Evolutionary conservation across 2,113 vertebrate genomes (phyloP), one percentile per base, ranked within the genome.

Genomic region (Melospiza georgiana): DNA sequence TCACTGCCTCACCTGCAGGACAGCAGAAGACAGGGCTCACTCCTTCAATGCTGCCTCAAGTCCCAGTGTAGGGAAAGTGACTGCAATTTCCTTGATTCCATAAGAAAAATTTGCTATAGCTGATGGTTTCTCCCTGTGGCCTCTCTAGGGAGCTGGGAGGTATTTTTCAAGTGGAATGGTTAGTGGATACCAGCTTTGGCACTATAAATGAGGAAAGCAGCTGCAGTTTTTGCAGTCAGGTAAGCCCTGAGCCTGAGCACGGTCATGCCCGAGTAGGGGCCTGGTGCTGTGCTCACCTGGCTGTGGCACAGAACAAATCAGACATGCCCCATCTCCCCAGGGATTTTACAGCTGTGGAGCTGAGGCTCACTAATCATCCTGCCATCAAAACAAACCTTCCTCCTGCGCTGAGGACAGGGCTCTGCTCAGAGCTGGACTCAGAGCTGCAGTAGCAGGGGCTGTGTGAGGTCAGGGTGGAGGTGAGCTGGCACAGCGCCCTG

Each of bases 301-400:
- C 87, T 76, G 78, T 65, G 71, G 33, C 16, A 11, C 74, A 72
- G 81, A 7, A 51, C 59, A 71, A 85, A 76, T 65, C 11, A 59
- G 14, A 28, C 78, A 65, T 3, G 44, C 74, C 84, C 78, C 1
- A 0, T 84, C 84, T 89, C 87, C 81, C 46, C 67, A 5, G 82
- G 78, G 88, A 61, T 68, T 93, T 93, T 68, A 90, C 62, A 96
- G 90, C 95, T 23, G 2, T 16, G 54, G 82, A 86, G 72, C 58
- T 22, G 75, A 54, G 94, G 83, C 88, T 73, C 72, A 33, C 83
- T 46, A 16, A 86, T 88, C 76, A 93, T 46, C 54, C 79, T 65
- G 88, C 90, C 2, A 2, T 80, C 92, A 86, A 79, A 96, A 94
- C 94, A 94, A 92, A 54, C 71, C 75, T 2, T 58, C 35, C 83